Percentiles rank a stretch among this genome's conserved stretches.
Conservation (phyloP, 1,140 invertebrate species). For the Calliphora vicina region DNA sequence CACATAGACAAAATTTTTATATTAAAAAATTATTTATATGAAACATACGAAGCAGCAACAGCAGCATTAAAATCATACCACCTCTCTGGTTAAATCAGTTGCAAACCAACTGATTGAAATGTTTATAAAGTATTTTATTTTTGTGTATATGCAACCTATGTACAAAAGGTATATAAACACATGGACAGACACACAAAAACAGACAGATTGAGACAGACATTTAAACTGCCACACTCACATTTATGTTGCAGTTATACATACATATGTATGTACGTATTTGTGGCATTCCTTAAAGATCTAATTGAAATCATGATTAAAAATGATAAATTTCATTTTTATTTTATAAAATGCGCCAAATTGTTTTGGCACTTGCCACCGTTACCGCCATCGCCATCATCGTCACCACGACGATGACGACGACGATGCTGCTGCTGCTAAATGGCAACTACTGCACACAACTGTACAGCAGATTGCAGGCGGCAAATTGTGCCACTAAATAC, state of each 20-base stretch:
- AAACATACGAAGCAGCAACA: too few species aligned
- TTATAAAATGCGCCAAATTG: slow-evolving; percentile 16
- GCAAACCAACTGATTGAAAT: background rate
- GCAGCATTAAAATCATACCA: background rate
- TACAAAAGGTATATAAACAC: too few species aligned
- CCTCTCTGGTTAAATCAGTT: background rate
- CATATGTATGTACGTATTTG: background rate
- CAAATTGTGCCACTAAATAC: background rate
- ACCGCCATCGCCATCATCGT: background rate
- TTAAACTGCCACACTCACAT: too few species aligned
- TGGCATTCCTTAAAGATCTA: slow-evolving; percentile 13
- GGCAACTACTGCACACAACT: too few species aligned
- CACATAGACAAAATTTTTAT: too few species aligned
- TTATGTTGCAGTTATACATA: background rate
- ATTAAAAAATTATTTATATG: too few species aligned
- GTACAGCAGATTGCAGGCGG: background rate
- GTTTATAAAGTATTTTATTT: background rate
- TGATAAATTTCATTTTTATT: slow-evolving; percentile 14
- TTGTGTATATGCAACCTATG: too few species aligned
- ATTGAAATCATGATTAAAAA: slow-evolving; percentile 17
- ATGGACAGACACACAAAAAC: too few species aligned
- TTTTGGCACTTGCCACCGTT: slow-evolving; percentile 12
- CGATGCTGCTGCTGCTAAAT: background rate
- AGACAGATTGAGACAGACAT: too few species aligned
- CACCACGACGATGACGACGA: background rate